phyloP scores from a whole-genome alignment of 2,113 vertebrate genomes.

The Xenopus borealis region DNA sequence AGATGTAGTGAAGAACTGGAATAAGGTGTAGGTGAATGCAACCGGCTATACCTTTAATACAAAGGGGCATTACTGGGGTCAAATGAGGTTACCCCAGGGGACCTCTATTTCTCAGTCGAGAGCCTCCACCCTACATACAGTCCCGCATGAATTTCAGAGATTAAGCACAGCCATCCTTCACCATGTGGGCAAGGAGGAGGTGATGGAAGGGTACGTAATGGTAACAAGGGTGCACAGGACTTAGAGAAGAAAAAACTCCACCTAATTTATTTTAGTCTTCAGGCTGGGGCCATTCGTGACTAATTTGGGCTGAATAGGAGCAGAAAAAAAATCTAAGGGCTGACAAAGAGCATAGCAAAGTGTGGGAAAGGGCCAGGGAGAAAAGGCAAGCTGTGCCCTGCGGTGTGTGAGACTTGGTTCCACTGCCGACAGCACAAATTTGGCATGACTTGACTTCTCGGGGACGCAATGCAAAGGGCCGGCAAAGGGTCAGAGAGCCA shows the following conservation, averaged over 20 bases:
- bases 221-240: constrained; percentile 25
- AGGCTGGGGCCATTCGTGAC: constrained; percentile 57
- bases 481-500: constrained; percentile 45
- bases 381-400: constrained; percentile 49
- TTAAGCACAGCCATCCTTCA: constrained; percentile 43
- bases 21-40: too few relatives aligned
- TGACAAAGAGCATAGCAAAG: constrained; percentile 56
- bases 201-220: constrained; percentile 26
- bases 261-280: constrained; percentile 59
- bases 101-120: background rate
- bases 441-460: constrained; percentile 55
- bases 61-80: background rate
- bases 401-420: constrained; percentile 52
- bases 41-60: too few relatives aligned
- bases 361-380: constrained; percentile 57
- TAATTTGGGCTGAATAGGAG: constrained; percentile 61
- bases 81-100: constrained; percentile 28
- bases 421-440: constrained; percentile 50
- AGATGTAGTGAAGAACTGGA: too few relatives aligned
- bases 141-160: constrained; percentile 23
- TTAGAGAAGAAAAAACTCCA: constrained; percentile 37
- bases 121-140: constrained; percentile 18
- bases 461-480: constrained; percentile 44
- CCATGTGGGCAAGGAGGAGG: constrained; percentile 33
- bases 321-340: constrained; percentile 53